Evolutionary conservation across 2,113 vertebrate species (phyloP), one percentile per base, ranked within the genome.

Genomic region (Penelope pileata): DNA sequence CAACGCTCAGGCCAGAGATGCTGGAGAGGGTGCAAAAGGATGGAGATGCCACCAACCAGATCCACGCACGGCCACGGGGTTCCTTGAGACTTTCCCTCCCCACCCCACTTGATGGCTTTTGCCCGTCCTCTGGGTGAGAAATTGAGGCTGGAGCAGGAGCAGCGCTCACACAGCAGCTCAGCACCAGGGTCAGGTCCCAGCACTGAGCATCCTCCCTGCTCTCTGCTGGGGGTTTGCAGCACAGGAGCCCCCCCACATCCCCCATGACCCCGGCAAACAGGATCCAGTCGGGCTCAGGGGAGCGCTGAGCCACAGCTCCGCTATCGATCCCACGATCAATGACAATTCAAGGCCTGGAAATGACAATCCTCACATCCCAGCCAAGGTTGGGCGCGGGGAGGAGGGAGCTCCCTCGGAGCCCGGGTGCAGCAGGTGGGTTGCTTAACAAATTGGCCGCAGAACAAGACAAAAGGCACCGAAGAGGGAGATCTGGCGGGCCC

Each of bases 291-390:
- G 86, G 27, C 29, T 36, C 10, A 0, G 50, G 83, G 48, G 83
- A 69, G 62, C 24, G 2, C 83, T 3, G 86, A 91, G 93, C 89
- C 72, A 23, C 79, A 80, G 74, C 74, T 89, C 86, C 0, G 3
- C 54, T 84, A 97, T 96, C 22, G 91, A 94, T 96, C 76, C 47
- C 47, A 23, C 4, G 6, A 89, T 97, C 96, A 87, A 96, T 95
- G 91, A 19, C 81, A 93, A 87, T 92, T 86, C 86, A 60, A 91
- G 70, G 93, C 94, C 91, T 91, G 86, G 82, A 90, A 90, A 84
- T 48, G 90, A 74, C 94, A 63, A 69, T 6, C 77, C 87, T 88
- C 60, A 22, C 9, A 34, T 80, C 69, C 73, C 76, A 58, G n/a
- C 87, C 76, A 32, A 2, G 81, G 48, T 82, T 53, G 79, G 45